Evolutionary conservation across 2,113 vertebrate species (phyloP).

Genomic region (rat (Rattus norvegicus)): DNA sequence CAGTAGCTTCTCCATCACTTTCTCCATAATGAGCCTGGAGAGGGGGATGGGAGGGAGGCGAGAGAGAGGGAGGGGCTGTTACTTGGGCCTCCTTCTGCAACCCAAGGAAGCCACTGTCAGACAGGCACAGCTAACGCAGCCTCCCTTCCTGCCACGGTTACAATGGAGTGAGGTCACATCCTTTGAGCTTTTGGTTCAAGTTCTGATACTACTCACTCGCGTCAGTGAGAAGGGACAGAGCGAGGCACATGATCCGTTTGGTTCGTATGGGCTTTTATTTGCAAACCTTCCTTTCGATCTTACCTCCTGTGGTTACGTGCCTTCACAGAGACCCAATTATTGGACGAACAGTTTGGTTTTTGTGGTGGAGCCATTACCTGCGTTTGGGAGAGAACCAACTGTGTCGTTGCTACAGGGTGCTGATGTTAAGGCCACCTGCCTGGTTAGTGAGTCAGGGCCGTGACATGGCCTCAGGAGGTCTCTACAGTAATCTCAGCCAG

Average conservation of each 20-base stretch:
- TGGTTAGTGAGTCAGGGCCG: not conserved
- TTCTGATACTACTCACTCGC: not conserved
- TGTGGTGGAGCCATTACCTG: not conserved
- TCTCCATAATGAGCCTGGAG: not conserved
- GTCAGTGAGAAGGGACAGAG: not conserved
- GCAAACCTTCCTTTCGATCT: constrained; percentile 14
- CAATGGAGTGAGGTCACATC: not conserved
- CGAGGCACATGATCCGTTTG: not conserved
- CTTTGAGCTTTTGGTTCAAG: not conserved
- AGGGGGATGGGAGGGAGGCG: no score
- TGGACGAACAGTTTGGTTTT: not conserved
- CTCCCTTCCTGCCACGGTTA: not conserved
- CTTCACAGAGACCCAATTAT: constrained; percentile 1
- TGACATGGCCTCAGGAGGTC: not conserved
- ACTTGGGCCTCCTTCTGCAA: not conserved
- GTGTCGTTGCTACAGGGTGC: no score
- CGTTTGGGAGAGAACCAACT: not conserved
- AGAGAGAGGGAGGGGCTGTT: no score
- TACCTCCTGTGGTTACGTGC: not conserved
- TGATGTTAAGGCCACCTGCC: not conserved
- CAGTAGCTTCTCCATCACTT: not conserved
- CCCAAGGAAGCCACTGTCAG: not conserved
- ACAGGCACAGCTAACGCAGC: not conserved
- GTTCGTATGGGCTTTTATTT: not conserved
- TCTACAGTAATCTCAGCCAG: not conserved